Evolutionary conservation across 2,113 vertebrate species (phyloP).

Genomic region (Bos javanicus): DNA sequence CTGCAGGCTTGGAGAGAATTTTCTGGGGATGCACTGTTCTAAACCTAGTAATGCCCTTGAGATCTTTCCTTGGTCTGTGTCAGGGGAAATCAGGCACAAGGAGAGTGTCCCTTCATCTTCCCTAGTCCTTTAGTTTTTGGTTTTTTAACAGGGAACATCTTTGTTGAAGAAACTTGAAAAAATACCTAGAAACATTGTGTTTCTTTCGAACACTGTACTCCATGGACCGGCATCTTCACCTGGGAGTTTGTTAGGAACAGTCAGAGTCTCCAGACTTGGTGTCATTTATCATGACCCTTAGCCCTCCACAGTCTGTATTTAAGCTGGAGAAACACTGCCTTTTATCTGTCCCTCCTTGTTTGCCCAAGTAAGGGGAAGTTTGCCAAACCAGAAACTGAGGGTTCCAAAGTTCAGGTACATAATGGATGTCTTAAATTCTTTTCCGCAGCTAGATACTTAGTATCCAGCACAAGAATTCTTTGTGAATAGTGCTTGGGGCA

Average conservation of each 20-base stretch:
- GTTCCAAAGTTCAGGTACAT: background rate
- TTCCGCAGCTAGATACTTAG: background rate
- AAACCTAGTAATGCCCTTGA: background rate
- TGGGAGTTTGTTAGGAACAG: background rate
- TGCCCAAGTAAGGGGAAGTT: background rate
- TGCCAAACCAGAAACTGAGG: background rate
- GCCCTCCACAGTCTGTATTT: fast-evolving
- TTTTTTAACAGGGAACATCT: background rate
- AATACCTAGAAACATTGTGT: background rate
- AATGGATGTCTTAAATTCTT: background rate
- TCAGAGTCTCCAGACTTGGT: background rate
- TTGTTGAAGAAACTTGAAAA: background rate
- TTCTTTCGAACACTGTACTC: background rate
- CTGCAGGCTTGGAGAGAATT: background rate
- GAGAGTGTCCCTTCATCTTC: background rate
- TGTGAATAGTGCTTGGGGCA: background rate
- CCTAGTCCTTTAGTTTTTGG: background rate
- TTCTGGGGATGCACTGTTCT: too few relatives aligned
- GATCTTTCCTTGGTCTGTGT: background rate
- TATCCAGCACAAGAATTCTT: background rate
- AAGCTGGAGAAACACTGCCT: background rate
- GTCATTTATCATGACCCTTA: background rate
- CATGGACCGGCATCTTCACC: background rate
- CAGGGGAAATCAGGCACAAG: too few relatives aligned
- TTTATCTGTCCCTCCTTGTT: background rate